Evolutionary conservation across 1,140 invertebrate genomes (phyloP).

Genomic region (Tetramorium simillimum): DNA sequence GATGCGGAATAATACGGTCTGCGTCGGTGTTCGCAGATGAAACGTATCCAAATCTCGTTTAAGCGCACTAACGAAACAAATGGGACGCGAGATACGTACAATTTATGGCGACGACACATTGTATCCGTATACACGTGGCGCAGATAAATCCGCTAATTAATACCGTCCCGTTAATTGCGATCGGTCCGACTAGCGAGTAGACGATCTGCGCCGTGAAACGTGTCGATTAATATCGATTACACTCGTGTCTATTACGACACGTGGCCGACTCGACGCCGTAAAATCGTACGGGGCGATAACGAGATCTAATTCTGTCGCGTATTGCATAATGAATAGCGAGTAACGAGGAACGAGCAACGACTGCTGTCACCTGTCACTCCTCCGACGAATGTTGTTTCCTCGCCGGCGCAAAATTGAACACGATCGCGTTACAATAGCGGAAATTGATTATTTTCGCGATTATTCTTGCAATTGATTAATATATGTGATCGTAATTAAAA

Average conservation of each 20-base stretch:
- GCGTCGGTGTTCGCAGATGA: neutral
- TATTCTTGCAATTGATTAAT: neutral
- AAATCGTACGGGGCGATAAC: conserved; percentile 52
- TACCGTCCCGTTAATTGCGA: conserved; percentile 54
- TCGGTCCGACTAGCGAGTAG: neutral
- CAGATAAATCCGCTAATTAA: conserved; percentile 63
- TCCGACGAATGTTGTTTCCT: neutral
- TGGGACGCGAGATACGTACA: conserved; percentile 23
- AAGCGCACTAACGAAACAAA: conserved; percentile 45
- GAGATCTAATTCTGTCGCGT: conserved; percentile 54
- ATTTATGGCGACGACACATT: conserved; percentile 28
- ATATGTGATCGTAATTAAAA: neutral
- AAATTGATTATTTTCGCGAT: conserved; percentile 22
- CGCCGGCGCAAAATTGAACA: neutral
- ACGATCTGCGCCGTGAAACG: neutral
- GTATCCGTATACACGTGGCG: neutral
- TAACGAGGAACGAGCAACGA: conserved; percentile 47
- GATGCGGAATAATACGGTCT: neutral
- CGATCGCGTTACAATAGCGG: neutral
- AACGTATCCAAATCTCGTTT: conserved; percentile 29
- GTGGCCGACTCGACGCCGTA: conserved; percentile 24
- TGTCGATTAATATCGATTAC: conserved; percentile 46
- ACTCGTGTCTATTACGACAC: conserved; percentile 24
- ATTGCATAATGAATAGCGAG: conserved; percentile 50
- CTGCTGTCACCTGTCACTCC: conserved; percentile 30